Percentiles rank a stretch among this genome's conserved stretches.
phyloP scores from a whole-genome alignment of 2,888 invertebrate genomes.

The Vesta saturnalis region DNA sequence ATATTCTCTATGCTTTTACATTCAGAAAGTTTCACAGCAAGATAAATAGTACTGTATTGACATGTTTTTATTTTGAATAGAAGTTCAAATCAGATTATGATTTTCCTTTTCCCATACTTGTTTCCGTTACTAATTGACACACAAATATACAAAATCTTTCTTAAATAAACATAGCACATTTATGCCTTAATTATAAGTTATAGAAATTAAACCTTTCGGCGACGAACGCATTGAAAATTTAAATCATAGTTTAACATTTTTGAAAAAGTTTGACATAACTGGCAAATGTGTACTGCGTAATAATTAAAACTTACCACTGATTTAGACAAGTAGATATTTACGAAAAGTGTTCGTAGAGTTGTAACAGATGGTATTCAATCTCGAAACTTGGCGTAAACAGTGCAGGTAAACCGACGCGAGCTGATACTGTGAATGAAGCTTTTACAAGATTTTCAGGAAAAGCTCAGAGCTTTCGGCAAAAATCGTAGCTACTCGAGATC shows the following conservation, averaged over 20 bases:
- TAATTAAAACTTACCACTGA: neutral
- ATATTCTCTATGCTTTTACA: too few relatives aligned
- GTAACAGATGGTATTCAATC: conserved; percentile 15
- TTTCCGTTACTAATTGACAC: neutral
- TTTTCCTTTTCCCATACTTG: neutral
- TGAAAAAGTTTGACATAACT: too few relatives aligned
- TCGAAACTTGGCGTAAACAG: conserved; percentile 3
- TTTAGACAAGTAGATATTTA: neutral
- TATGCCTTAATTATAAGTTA: too few relatives aligned
- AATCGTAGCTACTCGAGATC: conserved; percentile 21
- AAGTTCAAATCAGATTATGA: neutral
- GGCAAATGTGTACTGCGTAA: too few relatives aligned
- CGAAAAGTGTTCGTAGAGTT: conserved; percentile 6
- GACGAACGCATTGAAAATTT: too few relatives aligned
- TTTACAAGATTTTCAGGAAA: conserved; percentile 27
- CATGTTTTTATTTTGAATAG: neutral
- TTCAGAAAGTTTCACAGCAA: too few relatives aligned
- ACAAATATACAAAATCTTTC: too few relatives aligned
- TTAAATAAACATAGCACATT: too few relatives aligned
- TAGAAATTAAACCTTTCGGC: too few relatives aligned
- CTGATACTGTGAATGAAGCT: conserved; percentile 31
- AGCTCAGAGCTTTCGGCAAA: conserved; percentile 20
- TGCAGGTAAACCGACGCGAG: conserved; percentile 25
- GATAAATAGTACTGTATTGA: neutral
- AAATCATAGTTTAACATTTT: too few relatives aligned